Evolutionary conservation across 2,888 invertebrate genomes (phyloP), one percentile per base, ranked within the genome.

Genomic region (Litoditis marina): DNA sequence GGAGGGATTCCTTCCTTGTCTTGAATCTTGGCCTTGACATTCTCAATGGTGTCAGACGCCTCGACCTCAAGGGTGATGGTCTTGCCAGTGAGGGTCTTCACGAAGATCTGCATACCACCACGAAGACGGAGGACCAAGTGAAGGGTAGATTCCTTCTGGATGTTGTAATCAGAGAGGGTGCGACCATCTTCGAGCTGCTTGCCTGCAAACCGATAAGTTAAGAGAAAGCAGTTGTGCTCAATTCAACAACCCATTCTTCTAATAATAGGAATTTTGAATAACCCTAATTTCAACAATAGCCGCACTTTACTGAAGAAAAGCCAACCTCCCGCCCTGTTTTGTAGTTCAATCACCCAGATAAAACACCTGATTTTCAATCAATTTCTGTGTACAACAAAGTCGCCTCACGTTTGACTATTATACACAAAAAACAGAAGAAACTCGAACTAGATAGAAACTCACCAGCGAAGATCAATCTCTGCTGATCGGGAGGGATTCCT

Each of bases 81-180:
- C 85, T 92, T 92, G 81, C 92, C 92, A 82, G 92, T 92, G 51
- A 92, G 88, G 11, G 71, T 71, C 87, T 92, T 92, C 71, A 92
- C 92, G 85, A 92, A 94, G 86, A 94, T 94, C 88, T 94, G 94
- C 92, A 92, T 92, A 50, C 72, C 72, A 58, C 71, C 75, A 13
- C 75, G 60, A 27, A 75, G 67, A 44, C 75, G 69, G 59, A 75
- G 71, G 7, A 75, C 75, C 44, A 75, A 50, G 49, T 75, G 75
- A 16, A 75, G 72, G 39, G 76, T 76, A 5, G 76, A 76, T 55
- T 76, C 76, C 63, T 76, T 75, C 60, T 75, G 75, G 67, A 75
- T 75, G 60, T 75, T 75, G 72, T 75, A 75, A 44, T 75, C 75
- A n/a, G 73, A 73, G 5, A 75, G 58, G 8, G 74, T 75, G 5